Percentiles rank a stretch among this genome's conserved stretches.
Evolutionary conservation across 2,888 invertebrate species (phyloP).

Genomic region (Cataglyphis cursor): DNA sequence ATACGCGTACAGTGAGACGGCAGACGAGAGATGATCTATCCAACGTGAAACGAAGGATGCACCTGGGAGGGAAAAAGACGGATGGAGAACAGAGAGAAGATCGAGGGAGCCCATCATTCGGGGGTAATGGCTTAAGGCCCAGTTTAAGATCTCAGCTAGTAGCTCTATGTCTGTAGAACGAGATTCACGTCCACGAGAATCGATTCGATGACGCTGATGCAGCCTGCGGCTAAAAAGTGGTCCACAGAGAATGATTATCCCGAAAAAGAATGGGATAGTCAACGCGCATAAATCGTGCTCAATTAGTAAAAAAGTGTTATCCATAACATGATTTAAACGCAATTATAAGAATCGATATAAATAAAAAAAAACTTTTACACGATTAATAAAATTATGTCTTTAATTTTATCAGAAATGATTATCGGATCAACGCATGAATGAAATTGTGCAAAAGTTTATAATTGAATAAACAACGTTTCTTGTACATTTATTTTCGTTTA

Average conservation of each 20-base stretch:
- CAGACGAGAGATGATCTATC: slow-evolving; percentile 41
- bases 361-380: background rate
- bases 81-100: slow-evolving; percentile 70
- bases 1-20: slow-evolving; percentile 52
- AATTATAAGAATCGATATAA: background rate
- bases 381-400: background rate
- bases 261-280: background rate
- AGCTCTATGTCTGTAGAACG: slow-evolving; percentile 28
- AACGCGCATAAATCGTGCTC: background rate
- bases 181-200: slow-evolving; percentile 49
- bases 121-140: slow-evolving; percentile 84
- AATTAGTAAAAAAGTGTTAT: background rate
- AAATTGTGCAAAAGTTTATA: background rate
- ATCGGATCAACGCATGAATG: background rate
- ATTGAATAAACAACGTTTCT: background rate
- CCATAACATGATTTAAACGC: background rate
- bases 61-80: slow-evolving; percentile 60
- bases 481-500: background rate
- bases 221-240: slow-evolving; percentile 15
- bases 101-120: slow-evolving; percentile 69
- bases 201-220: slow-evolving; percentile 22
- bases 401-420: background rate
- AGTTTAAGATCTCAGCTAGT: slow-evolving; percentile 64
- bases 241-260: background rate
- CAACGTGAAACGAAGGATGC: slow-evolving; percentile 58